Evolutionary conservation across 2,113 vertebrate genomes (phyloP).

Genomic region (Raphicerus campestris): DNA sequence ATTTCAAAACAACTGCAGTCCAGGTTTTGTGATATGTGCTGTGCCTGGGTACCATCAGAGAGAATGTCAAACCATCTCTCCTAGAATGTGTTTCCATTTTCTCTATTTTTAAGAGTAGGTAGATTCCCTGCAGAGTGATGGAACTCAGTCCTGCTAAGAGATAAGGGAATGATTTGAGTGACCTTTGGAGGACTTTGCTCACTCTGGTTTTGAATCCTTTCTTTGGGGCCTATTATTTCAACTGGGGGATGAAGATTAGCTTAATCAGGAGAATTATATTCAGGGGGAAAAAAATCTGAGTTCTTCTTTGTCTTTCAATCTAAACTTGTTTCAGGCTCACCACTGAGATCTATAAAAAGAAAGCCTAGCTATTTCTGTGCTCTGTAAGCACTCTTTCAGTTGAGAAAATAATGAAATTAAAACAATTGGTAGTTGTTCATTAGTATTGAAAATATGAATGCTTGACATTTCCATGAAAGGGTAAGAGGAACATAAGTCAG

Average conservation of each 20-base stretch:
- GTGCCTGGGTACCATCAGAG: background rate
- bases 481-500: conserved; percentile 56
- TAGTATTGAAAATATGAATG: conserved; percentile 67
- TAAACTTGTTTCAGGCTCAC: conserved; percentile 57
- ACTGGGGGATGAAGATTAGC: background rate
- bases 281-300: background rate
- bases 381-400: conserved; percentile 59
- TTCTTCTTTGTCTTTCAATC: conserved; percentile 9
- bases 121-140: background rate
- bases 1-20: background rate
- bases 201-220: background rate
- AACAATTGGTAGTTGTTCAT: conserved; percentile 77
- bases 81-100: conserved; percentile 28
- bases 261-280: conserved; percentile 26
- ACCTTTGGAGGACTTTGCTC: background rate
- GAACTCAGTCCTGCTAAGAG: background rate
- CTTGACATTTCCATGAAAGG: conserved; percentile 71
- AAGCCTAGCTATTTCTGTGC: conserved; percentile 60
- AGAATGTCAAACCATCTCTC: background rate
- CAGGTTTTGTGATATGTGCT: background rate
- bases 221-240: background rate
- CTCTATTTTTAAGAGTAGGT: conserved; percentile 6
- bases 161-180: background rate
- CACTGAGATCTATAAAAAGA: conserved; percentile 66
- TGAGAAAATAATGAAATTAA: conserved; percentile 72